Conservation (phyloP, 2,113 vertebrate genomes). For the Ophiodon elongatus region DNA sequence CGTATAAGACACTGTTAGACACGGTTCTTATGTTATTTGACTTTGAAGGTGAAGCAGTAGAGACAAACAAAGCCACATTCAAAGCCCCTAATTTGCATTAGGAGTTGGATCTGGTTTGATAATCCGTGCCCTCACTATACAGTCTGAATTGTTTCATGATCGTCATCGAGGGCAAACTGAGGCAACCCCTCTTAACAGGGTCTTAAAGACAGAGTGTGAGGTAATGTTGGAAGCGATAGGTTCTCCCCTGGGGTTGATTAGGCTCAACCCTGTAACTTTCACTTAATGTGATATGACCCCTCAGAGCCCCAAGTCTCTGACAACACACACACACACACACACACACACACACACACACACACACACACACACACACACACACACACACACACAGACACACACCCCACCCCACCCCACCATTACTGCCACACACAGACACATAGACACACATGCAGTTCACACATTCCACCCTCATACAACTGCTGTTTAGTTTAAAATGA, state of each 20-base stretch:
- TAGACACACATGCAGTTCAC: slow-evolving; percentile 33
- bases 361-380: slow-evolving; percentile 53
- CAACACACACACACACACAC: slow-evolving; percentile 53
- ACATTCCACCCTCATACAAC: slow-evolving; percentile 57
- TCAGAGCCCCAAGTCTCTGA: slow-evolving; percentile 60
- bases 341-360: slow-evolving; percentile 53
- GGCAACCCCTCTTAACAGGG: slow-evolving; percentile 60
- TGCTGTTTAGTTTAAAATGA: slow-evolving; percentile 80
- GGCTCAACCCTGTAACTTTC: slow-evolving; percentile 77
- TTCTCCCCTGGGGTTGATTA: slow-evolving; percentile 79
- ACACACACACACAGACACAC: slow-evolving; percentile 53
- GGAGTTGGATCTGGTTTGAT: slow-evolving; percentile 50
- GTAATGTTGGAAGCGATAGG: slow-evolving; percentile 80
- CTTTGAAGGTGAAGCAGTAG: not conserved
- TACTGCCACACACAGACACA: slow-evolving; percentile 50
- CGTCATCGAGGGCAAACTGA: slow-evolving; percentile 55
- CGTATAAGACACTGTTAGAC: not conserved
- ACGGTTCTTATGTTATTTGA: slow-evolving; percentile 8
- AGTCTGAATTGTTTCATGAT: slow-evolving; percentile 50
- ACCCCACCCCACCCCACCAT: slow-evolving; percentile 37
- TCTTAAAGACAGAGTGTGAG: slow-evolving; percentile 71
- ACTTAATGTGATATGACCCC: slow-evolving; percentile 78
- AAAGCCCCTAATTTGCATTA: not conserved
- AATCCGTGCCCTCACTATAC: slow-evolving; percentile 34
- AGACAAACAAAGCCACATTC: slow-evolving; percentile 6